phyloP scores from a whole-genome alignment of 2,888 invertebrate species.

The Pseudoips prasinana region DNA sequence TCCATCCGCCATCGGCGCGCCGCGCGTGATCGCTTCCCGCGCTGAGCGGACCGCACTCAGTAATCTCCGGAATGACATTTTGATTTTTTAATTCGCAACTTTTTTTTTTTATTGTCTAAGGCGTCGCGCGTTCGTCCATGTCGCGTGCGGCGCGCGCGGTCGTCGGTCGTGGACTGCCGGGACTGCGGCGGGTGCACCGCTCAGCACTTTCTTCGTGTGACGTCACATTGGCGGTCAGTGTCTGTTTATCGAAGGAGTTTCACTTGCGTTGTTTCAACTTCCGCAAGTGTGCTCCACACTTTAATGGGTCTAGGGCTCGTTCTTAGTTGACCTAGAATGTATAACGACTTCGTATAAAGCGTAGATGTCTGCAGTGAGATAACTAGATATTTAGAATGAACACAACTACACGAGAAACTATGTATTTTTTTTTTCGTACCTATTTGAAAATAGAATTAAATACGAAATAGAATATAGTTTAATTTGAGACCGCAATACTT shows the following conservation, averaged over 20 bases:
- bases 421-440: too few relatives aligned
- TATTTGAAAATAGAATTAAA: too few relatives aligned
- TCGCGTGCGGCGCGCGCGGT: constrained; percentile 44
- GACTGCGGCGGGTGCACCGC: constrained; percentile 11
- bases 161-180: constrained; percentile 48
- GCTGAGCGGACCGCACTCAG: constrained; percentile 67
- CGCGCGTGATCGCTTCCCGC: constrained; percentile 61
- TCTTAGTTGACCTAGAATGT: constrained; percentile 14
- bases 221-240: constrained; percentile 51
- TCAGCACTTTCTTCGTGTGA: constrained; percentile 41
- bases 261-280: constrained; percentile 34
- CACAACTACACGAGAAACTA: too few relatives aligned
- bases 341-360: too few relatives aligned
- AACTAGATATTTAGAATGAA: too few relatives aligned
- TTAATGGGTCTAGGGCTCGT: constrained; percentile 31
- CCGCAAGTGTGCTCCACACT: constrained; percentile 25
- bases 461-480: too few relatives aligned
- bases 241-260: constrained; percentile 35
- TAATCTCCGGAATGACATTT: constrained; percentile 67
- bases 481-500: too few relatives aligned
- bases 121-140: constrained; percentile 36
- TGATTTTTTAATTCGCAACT: constrained; percentile 25
- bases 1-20: constrained; percentile 66
- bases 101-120: constrained; percentile 20
- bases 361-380: too few relatives aligned